Percentiles rank a stretch among this genome's conserved stretches.
phyloP scores from a whole-genome alignment of 2,113 vertebrate species.

The Nothocercus nigrocapillus region DNA sequence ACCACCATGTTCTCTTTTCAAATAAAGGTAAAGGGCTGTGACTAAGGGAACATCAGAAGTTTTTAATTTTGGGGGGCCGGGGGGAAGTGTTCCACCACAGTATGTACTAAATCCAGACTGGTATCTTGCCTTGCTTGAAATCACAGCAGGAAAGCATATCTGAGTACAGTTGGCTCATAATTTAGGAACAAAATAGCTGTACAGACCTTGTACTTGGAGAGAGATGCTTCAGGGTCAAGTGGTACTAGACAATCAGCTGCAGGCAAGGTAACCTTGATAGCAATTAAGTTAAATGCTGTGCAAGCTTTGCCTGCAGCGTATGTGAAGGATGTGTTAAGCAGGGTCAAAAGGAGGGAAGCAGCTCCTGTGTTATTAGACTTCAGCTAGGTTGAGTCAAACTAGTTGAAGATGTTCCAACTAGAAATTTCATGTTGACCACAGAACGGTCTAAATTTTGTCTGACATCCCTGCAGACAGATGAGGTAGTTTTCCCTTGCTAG shows the following conservation, averaged over 20 bases:
- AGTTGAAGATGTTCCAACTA: neutral
- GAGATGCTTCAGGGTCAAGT: neutral
- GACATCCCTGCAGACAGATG: neutral
- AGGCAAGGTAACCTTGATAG: neutral
- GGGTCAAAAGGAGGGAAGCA: neutral
- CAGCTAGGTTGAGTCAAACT: neutral
- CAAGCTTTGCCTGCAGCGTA: neutral
- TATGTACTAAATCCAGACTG: neutral
- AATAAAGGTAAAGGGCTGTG: neutral
- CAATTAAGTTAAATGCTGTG: neutral
- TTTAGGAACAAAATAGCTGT: neutral
- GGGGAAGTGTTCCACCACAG: neutral
- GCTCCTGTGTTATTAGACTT: neutral
- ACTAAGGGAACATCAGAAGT: neutral
- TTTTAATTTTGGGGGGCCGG: neutral
- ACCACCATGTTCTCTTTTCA: neutral
- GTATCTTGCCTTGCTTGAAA: neutral
- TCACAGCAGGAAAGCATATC: neutral
- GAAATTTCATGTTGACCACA: neutral
- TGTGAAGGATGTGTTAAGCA: neutral
- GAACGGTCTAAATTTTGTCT: neutral
- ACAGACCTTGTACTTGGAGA: neutral
- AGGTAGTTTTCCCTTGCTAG: neutral
- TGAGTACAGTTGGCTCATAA: neutral
- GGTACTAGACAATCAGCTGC: neutral